phyloP scores from a whole-genome alignment of 2,888 invertebrate species.

The Aromia moschata region DNA sequence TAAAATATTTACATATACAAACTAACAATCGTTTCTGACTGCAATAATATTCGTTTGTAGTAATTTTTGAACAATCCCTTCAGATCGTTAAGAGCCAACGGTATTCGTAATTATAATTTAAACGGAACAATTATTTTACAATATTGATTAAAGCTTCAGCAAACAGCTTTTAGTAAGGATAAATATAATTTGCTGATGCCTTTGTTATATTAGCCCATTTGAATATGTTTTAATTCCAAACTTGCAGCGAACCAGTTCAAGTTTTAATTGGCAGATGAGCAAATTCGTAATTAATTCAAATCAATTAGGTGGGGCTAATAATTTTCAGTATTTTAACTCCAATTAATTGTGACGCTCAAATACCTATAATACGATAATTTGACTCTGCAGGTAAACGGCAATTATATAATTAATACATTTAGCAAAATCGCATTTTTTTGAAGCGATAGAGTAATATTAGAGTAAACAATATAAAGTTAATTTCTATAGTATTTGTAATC shows the following conservation, averaged over 20 bases:
- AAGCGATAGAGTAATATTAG: too few relatives aligned
- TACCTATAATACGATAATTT: background rate
- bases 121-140: conserved; percentile 26
- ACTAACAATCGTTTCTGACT: conserved; percentile 4
- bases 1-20: conserved; percentile 23
- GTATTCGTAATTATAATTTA: conserved; percentile 33
- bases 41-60: conserved; percentile 26
- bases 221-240: conserved; percentile 16
- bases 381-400: background rate
- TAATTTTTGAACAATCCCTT: conserved; percentile 28
- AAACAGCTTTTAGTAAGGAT: conserved; percentile 20
- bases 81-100: conserved; percentile 28
- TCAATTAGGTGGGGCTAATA: conserved; percentile 20
- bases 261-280: conserved; percentile 23
- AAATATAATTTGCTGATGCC: conserved; percentile 17
- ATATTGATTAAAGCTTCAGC: conserved; percentile 15
- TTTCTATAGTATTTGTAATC: too few relatives aligned
- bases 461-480: too few relatives aligned
- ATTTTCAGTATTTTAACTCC: conserved; percentile 25
- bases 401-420: too few relatives aligned
- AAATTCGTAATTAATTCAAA: conserved; percentile 13
- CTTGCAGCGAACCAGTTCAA: background rate
- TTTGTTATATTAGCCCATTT: conserved; percentile 20
- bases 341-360: conserved; percentile 1
- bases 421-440: too few relatives aligned